Base-by-base conservation (phyloP, 2,888 invertebrate genomes). In the Drosophila putrida region DNA sequence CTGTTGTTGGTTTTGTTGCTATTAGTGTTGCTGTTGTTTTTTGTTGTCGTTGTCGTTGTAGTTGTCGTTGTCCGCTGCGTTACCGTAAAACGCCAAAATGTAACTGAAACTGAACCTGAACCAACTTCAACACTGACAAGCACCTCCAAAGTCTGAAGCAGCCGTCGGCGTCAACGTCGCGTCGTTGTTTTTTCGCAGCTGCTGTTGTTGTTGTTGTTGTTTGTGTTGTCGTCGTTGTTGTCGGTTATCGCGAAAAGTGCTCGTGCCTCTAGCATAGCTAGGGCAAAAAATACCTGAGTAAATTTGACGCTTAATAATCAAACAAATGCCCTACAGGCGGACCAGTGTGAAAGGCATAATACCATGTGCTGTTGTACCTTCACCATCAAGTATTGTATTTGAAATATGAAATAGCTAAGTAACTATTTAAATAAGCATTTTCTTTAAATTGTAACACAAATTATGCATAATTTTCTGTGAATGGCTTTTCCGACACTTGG, bases 11-110 rank as follows among this genome's bases (percentile, higher is more conserved):
- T 59, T 20, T 39, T 25, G 44, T 53, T 55, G 20, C 43, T 58
- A 25, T 55, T 13, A 36, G 4, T 49, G 10, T 13, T 50, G 15
- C 49, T 41, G 35, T 33, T 57, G 39, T 8, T 28, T 28, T 28
- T 43, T 33, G 44, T n/a, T 27, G 31, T 39, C 9, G 50, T 57
- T 43, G 6, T 53, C 39, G 9, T 69, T 55, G 5, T 44, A 15
- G 65, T 63, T 55, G 54, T 58, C 57, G 70, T 62, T 58, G 74
- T 80, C 65, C 82, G 85, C 81, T 77, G 85, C 86, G 88, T 88
- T 88, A 85, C 85, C 88, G 85, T 85, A 85, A 85, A 85, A 80
- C 88, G 85, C 83, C 82, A 81, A 85, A 85, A 88, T 88, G 85
- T 85, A 88, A 88, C 86, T 85, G 73, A 87, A 81, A 88, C 81